Evolutionary conservation across 2,888 invertebrate genomes (phyloP).

Genomic region (Ptilodon capucinus): DNA sequence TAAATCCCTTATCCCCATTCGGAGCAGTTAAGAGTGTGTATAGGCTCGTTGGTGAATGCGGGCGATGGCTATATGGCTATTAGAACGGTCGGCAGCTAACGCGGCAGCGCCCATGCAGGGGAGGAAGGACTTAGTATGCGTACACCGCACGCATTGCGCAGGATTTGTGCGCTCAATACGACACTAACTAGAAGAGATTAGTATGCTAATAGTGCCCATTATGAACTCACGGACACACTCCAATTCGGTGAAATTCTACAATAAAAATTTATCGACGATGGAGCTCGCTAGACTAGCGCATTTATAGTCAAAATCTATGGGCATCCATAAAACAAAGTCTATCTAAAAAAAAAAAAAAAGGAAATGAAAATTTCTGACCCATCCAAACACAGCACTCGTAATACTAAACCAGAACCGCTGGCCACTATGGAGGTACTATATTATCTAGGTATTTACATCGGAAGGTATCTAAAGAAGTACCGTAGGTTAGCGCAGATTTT

Average conservation of each 20-base stretch:
- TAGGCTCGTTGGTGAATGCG: slow-evolving; percentile 24
- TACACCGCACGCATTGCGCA: slow-evolving; percentile 52
- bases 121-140: slow-evolving; percentile 67
- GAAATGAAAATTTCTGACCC: slow-evolving; percentile 70
- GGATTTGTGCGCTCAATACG: slow-evolving; percentile 59
- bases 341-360: slow-evolving; percentile 57
- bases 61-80: slow-evolving; percentile 34
- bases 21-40: slow-evolving; percentile 39
- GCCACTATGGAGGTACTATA: slow-evolving; percentile 58
- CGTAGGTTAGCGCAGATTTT: slow-evolving; percentile 48
- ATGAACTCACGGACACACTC: slow-evolving; percentile 60
- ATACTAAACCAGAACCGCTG: slow-evolving; percentile 55
- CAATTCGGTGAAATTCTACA: slow-evolving; percentile 66
- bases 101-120: slow-evolving; percentile 47
- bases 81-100: slow-evolving; percentile 30
- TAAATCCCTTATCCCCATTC: slow-evolving; percentile 59
- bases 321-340: slow-evolving; percentile 67
- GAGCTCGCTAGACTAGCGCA: slow-evolving; percentile 75
- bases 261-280: slow-evolving; percentile 70
- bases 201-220: slow-evolving; percentile 73
- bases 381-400: slow-evolving; percentile 76
- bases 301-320: slow-evolving; percentile 68
- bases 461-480: slow-evolving; percentile 47
- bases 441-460: slow-evolving; percentile 62
- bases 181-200: slow-evolving; percentile 76